Evolutionary conservation across 1,140 invertebrate species (phyloP), one percentile per base, ranked within the genome.

Genomic region (Drosophila santomea): DNA sequence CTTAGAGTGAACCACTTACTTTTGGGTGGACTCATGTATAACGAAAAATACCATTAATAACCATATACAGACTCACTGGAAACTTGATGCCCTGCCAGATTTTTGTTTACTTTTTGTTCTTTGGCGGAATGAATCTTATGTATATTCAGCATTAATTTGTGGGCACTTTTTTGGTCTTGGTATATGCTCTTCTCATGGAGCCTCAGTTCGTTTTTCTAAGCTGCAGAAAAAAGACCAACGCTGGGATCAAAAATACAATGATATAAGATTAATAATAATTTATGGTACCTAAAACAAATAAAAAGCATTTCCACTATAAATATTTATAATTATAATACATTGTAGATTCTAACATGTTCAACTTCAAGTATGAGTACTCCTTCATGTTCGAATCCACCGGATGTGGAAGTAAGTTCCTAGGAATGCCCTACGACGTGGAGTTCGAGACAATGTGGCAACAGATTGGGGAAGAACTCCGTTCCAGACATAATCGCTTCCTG

Each of bases 371-470:
- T 20, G 43, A 59, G 28, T 59, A 59, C 5, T 32, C 56, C 12
- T 59, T 59, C 23, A 59, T 28, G 32, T 59, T 59, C 5, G 14
- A 36, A 12, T 59, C 11, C 35, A 23, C 35, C 11, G 7, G 14
- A 20, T 14, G 12, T 8, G 28, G 11, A 7, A 35, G 28, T 6
- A n/a, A n/a, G 3, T 45, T 58, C 7, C 17, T 58, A 23, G 43
- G 28, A 7, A 35, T 35, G 56, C 56, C 43, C 5, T 17, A 23
- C 20, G 43, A 59, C 14, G 20, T 2, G 32, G 43, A 59, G 3
- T 59, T 59, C 5, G 45, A 60, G 45, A 3, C 15, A 5, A 12
- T 60, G 44, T 60, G 45, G 17, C 35, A 32, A 7, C 58, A 52
- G 28, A 61, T 51, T 11, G 36, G 35, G 2, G 11, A 50, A 1